These are phyloP conservation scores for Engraulis encrasicolus DNA, from an alignment of 2,113 vertebrate species.

Conservation along the genomic window DNA sequence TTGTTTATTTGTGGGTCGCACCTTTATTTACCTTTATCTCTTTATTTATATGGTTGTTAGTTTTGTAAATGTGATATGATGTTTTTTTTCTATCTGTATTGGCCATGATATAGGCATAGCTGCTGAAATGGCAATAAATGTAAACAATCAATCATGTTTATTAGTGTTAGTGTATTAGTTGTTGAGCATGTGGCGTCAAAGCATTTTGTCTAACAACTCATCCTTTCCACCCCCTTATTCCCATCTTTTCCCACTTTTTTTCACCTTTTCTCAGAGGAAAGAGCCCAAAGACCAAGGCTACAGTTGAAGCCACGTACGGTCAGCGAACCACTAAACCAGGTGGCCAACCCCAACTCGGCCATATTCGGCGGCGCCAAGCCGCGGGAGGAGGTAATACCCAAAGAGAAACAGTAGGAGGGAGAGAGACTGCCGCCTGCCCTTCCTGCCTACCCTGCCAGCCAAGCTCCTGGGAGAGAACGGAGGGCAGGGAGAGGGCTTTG, in stretches of 20 bases:
- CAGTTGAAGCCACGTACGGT: slow-evolving; percentile 98
- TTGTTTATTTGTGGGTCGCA: too few relatives aligned
- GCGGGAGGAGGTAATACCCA: slow-evolving; percentile 91
- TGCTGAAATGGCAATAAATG: too few relatives aligned
- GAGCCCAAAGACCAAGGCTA: slow-evolving; percentile 92
- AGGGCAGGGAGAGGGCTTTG: slow-evolving; percentile 61
- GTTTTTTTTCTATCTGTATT: too few relatives aligned
- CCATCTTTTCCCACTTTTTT: neutral
- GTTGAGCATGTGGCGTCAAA: too few relatives aligned
- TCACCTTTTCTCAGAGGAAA: slow-evolving; percentile 82
- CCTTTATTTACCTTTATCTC: too few relatives aligned
- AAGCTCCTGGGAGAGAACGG: slow-evolving; percentile 33
- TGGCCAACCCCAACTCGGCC: slow-evolving; percentile 97
- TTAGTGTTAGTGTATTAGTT: too few relatives aligned
- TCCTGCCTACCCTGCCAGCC: slow-evolving; percentile 25
- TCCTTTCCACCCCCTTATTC: neutral
- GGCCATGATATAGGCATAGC: too few relatives aligned
- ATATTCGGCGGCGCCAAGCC: slow-evolving; percentile 98
- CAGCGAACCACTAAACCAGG: slow-evolving; percentile 94
- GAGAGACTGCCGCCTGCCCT: slow-evolving; percentile 70
- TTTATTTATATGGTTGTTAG: too few relatives aligned
- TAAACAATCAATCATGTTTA: too few relatives aligned
- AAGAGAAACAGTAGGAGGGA: slow-evolving; percentile 87
- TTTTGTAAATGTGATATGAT: too few relatives aligned
- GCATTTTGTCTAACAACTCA: neutral